These are phyloP conservation scores for Drosophila bifasciata DNA, from an alignment of 1,140 invertebrate species.

Conservation along the genomic window DNA sequence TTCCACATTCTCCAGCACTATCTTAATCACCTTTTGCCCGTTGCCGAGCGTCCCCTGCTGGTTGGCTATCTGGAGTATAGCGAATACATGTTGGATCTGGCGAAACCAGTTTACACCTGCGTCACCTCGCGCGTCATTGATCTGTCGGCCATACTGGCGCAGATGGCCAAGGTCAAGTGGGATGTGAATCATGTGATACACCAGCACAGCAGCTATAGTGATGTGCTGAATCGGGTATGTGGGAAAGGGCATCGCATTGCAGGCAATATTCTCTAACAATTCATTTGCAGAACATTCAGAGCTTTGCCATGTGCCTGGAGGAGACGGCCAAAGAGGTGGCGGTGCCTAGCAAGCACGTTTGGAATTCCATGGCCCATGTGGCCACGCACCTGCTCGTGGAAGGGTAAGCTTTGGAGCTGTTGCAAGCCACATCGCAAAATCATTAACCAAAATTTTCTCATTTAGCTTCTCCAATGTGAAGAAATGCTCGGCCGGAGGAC, in stretches of 20 bases:
- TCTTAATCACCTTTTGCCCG: constrained; percentile 89
- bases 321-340: constrained; percentile 88
- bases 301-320: constrained; percentile 90
- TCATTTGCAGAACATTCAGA: constrained; percentile 89
- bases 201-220: constrained; percentile 96
- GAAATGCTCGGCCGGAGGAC: constrained; percentile 97
- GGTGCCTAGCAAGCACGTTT: constrained; percentile 90
- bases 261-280: not conserved
- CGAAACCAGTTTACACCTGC: constrained; percentile 93
- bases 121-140: constrained; percentile 93
- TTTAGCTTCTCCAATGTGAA: constrained; percentile 93
- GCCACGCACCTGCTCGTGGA: constrained; percentile 95
- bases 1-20: constrained; percentile 93
- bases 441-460: not conserved
- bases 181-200: constrained; percentile 97
- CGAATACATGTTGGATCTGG: constrained; percentile 86
- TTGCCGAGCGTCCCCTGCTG: constrained; percentile 82
- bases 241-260: not conserved
- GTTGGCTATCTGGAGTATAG: constrained; percentile 84
- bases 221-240: constrained; percentile 88
- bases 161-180: constrained; percentile 98
- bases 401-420: constrained; percentile 88
- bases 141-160: constrained; percentile 89
- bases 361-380: constrained; percentile 94
- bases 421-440: too few relatives aligned